Evolutionary conservation across 1,140 invertebrate genomes (phyloP).

Genomic region (Proctacanthus coquilletti): DNA sequence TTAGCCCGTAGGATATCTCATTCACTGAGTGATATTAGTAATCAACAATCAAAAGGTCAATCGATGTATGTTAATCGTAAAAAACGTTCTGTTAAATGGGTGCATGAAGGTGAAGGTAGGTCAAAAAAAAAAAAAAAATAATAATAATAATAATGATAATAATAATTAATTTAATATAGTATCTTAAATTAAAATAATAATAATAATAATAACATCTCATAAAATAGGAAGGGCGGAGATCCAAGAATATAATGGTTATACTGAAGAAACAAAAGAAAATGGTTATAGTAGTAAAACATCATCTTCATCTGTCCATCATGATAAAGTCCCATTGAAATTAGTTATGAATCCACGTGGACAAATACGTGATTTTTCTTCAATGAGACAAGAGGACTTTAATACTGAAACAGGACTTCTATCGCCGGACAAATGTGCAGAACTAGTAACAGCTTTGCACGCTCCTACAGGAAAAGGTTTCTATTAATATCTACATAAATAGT

Average conservation of each 20-base stretch:
- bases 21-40: slow-evolving; percentile 82
- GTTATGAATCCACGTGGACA: slow-evolving; percentile 66
- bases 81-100: slow-evolving; percentile 85
- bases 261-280: slow-evolving; percentile 13
- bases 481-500: too few relatives aligned
- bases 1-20: slow-evolving; percentile 78
- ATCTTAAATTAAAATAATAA: neutral
- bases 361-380: slow-evolving; percentile 46
- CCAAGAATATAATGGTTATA: slow-evolving; percentile 3
- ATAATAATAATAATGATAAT: neutral
- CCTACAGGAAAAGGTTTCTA: slow-evolving; percentile 54
- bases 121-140: slow-evolving; percentile 9
- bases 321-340: slow-evolving; percentile 53
- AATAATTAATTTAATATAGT: neutral
- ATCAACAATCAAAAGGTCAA: slow-evolving; percentile 81
- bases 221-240: neutral
- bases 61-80: slow-evolving; percentile 91
- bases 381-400: slow-evolving; percentile 40
- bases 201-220: neutral
- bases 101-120: slow-evolving; percentile 56
- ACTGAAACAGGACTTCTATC: slow-evolving; percentile 45
- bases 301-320: slow-evolving; percentile 14
- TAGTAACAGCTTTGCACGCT: slow-evolving; percentile 60
- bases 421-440: slow-evolving; percentile 52
- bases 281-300: slow-evolving; percentile 10